Evolutionary conservation across 35 echinoderm and acorn worm genomes (phyloP).

Genomic region (Strongylocentrotus purpuratus): DNA sequence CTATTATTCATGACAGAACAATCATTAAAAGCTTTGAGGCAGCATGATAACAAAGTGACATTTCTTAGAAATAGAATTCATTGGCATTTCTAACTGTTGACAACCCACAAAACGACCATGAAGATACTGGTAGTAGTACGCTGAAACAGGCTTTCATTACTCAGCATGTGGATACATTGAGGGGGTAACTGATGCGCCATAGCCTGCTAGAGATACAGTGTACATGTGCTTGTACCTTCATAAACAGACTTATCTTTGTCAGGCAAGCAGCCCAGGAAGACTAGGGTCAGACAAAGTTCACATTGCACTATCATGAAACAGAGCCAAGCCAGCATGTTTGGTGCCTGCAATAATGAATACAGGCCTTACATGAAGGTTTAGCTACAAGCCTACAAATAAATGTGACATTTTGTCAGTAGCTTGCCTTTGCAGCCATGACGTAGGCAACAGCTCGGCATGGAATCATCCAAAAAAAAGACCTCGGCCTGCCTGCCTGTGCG

Average conservation of each 20-base stretch:
- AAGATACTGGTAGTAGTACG: not conserved
- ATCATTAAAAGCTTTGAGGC: not conserved
- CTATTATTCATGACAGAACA: not conserved
- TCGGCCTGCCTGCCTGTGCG: not conserved
- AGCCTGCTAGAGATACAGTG: not conserved
- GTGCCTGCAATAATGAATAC: conserved; percentile 2
- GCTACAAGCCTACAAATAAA: not conserved
- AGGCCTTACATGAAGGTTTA: not conserved
- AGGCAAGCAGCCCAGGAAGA: not conserved
- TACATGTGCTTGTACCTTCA: not conserved
- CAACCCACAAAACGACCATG: not conserved
- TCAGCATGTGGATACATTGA: not conserved
- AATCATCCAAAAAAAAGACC: not conserved
- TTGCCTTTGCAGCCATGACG: not conserved
- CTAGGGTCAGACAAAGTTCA: not conserved
- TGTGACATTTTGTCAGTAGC: not conserved
- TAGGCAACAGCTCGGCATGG: not conserved
- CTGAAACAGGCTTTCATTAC: not conserved
- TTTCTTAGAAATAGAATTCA: not conserved
- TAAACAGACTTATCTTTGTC: conserved; percentile 16
- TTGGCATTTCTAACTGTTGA: not conserved
- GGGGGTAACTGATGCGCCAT: not conserved
- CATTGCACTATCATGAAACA: not conserved
- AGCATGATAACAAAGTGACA: not conserved
- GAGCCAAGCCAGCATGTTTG: conserved; percentile 15